These are phyloP conservation scores for Pteropus alecto DNA, from an alignment of 2,113 vertebrate species.

Conservation along the genomic window DNA sequence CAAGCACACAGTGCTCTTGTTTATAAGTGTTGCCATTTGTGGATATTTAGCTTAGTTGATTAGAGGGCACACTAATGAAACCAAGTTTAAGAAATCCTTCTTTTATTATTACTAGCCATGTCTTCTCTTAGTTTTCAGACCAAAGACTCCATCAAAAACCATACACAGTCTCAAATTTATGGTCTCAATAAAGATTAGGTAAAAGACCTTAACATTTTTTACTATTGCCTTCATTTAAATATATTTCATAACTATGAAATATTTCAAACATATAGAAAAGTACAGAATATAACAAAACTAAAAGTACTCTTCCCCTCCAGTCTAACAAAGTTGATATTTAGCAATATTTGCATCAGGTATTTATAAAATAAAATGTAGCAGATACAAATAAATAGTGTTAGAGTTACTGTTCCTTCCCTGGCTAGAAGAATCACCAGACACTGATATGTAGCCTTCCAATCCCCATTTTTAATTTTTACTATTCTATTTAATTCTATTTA, in stretches of 20 bases:
- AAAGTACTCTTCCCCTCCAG: not conserved
- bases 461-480: not conserved
- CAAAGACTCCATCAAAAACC: not conserved
- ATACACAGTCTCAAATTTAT: not conserved
- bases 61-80: not conserved
- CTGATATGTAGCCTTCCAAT: not conserved
- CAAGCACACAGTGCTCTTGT: slow-evolving; percentile 59
- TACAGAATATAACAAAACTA: not conserved
- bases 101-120: not conserved
- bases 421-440: not conserved
- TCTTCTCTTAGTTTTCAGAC: not conserved
- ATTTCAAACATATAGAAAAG: not conserved
- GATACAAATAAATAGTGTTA: not conserved
- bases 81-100: not conserved
- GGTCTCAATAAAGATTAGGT: not conserved
- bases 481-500: not conserved
- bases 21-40: slow-evolving; percentile 35
- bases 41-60: not conserved
- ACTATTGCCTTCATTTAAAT: not conserved
- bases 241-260: not conserved
- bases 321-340: not conserved
- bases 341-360: not conserved
- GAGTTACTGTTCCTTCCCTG: not conserved
- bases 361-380: not conserved
- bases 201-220: not conserved